Evolutionary conservation across 2,797 vertebrate genomes (phyloP).

Genomic region (Sylvilagus floridanus): DNA sequence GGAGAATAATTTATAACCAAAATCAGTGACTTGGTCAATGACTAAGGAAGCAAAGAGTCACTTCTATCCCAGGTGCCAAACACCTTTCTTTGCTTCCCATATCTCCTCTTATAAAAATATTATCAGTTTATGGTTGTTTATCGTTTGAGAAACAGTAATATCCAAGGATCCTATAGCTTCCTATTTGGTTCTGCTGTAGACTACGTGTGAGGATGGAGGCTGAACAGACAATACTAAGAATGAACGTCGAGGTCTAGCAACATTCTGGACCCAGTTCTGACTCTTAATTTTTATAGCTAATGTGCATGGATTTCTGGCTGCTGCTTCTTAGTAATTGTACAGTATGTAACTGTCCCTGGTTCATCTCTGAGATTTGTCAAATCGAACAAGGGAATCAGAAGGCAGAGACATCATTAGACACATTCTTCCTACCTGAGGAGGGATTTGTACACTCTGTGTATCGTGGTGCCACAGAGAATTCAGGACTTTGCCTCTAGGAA

Average conservation of each 20-base stretch:
- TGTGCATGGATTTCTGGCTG: not conserved
- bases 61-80: not conserved
- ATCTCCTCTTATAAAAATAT: not conserved
- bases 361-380: not conserved
- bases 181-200: not conserved
- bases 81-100: not conserved
- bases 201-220: not conserved
- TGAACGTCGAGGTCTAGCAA: slow-evolving; percentile 13
- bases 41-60: not conserved
- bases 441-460: slow-evolving; percentile 30
- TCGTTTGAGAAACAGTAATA: slow-evolving; percentile 1
- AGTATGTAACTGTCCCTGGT: slow-evolving; percentile 7
- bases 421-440: not conserved
- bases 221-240: not conserved
- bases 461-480: not conserved
- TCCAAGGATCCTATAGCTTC: not conserved
- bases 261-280: not conserved
- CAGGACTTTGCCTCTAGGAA: not conserved
- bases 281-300: slow-evolving; percentile 41
- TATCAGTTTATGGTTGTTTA: not conserved
- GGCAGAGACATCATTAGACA: slow-evolving; percentile 32
- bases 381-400: slow-evolving; percentile 41
- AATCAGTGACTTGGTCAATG: not conserved
- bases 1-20: not conserved
- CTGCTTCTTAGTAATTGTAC: not conserved